Evolutionary conservation across 2,797 vertebrate genomes (phyloP).

Genomic region (Aphelocoma californica): DNA sequence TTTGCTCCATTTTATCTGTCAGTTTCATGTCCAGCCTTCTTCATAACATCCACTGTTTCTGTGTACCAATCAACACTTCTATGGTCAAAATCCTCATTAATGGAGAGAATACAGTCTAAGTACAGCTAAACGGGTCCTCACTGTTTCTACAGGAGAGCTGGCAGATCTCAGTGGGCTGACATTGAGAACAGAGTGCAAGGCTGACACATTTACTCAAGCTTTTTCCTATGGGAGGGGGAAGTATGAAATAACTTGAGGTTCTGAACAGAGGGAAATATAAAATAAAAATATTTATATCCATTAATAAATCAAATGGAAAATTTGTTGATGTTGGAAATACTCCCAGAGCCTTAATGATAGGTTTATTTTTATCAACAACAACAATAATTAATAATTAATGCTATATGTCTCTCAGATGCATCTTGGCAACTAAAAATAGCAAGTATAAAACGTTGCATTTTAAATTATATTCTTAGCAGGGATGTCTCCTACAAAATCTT

Average conservation of each 20-base stretch:
- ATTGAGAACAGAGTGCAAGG: not conserved
- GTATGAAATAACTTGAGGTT: not conserved
- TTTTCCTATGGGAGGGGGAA: not conserved
- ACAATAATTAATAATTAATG: conserved; percentile 64
- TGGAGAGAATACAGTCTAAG: not conserved
- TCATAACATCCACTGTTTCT: not conserved
- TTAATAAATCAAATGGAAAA: conserved; percentile 31
- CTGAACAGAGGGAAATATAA: not conserved
- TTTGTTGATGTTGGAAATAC: conserved; percentile 33
- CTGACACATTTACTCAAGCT: not conserved
- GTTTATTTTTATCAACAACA: conserved; percentile 51
- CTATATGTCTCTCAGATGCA: not conserved
- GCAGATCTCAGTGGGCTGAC: not conserved
- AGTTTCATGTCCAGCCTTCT: not conserved
- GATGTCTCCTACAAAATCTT: not conserved
- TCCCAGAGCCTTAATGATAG: conserved; percentile 44
- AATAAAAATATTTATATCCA: not conserved
- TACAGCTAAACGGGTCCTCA: not conserved
- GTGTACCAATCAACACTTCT: not conserved
- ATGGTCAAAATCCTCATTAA: not conserved
- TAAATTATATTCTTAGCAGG: not conserved
- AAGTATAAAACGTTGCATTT: not conserved
- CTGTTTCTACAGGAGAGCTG: not conserved
- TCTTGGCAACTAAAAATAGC: conserved; percentile 48
- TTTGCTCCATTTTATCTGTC: not conserved